Percentiles rank a stretch among this genome's conserved stretches.
These are phyloP conservation scores for Petrocephalus microphthalmus DNA, from an alignment of 2,113 vertebrate species.

Conservation along the genomic window DNA sequence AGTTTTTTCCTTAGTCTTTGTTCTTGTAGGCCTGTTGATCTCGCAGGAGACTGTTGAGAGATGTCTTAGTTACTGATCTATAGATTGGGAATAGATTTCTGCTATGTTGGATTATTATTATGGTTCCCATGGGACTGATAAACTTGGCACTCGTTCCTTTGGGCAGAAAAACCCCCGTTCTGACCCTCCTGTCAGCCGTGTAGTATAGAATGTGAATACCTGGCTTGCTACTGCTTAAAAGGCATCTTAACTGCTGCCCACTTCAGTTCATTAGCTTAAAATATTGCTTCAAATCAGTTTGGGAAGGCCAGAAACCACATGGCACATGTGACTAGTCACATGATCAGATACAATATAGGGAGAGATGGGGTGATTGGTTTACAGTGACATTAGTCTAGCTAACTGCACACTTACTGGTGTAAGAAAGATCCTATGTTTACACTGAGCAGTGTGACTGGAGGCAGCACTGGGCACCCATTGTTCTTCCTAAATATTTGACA, in stretches of 20 bases:
- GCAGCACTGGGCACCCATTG: neutral
- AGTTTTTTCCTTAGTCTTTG: neutral
- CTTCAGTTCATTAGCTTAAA: no score
- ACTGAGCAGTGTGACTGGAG: neutral
- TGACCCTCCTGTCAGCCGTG: no score
- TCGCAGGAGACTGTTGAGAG: neutral
- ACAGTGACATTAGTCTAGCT: neutral
- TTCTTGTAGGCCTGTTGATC: neutral
- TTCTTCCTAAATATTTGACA: neutral
- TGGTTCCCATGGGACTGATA: neutral
- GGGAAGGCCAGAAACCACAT: neutral
- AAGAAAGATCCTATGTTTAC: neutral
- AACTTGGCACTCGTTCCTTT: neutral
- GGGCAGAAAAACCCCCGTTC: neutral
- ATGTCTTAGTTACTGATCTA: neutral
- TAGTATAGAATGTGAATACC: neutral
- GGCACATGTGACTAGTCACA: neutral
- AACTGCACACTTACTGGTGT: constrained; percentile 2
- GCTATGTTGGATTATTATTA: neutral
- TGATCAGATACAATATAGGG: neutral
- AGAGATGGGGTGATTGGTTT: neutral
- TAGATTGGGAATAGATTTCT: neutral
- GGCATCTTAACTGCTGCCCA: neutral
- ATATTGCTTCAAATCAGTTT: neutral
- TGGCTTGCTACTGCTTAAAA: neutral